Conservation (phyloP, 2,888 invertebrate genomes). For the Bombylius major region DNA sequence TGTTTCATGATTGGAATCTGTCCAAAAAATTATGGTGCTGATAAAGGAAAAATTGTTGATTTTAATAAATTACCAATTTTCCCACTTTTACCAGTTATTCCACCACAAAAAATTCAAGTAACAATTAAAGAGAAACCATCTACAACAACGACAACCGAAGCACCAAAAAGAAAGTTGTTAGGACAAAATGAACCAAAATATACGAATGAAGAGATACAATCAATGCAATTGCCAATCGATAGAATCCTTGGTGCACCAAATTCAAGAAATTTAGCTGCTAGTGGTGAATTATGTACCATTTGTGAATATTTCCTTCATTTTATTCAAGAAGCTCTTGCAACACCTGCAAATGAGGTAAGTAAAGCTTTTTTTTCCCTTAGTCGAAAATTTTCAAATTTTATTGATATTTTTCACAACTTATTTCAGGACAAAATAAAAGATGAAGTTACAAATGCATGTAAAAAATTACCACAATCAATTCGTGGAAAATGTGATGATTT, state of each 20-base stretch:
- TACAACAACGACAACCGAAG: not conserved
- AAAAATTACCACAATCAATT: conserved; percentile 48
- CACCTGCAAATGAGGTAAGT: conserved; percentile 51
- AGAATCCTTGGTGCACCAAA: conserved; percentile 33
- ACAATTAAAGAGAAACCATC: conserved; percentile 18
- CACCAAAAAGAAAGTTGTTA: conserved; percentile 19
- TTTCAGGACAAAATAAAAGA: conserved; percentile 53
- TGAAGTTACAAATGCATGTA: conserved; percentile 56
- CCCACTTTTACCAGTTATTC: conserved; percentile 45
- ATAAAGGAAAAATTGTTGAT: not conserved
- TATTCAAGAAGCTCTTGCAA: conserved; percentile 58
- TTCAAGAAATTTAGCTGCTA: conserved; percentile 29
- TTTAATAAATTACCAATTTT: conserved; percentile 37
- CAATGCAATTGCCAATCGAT: conserved; percentile 42
- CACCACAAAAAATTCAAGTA: conserved; percentile 35
- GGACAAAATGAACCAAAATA: conserved; percentile 29
- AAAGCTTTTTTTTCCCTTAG: not conserved
- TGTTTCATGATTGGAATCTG: conserved; percentile 51
- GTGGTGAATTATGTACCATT: conserved; percentile 50
- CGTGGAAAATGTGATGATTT: conserved; percentile 57
- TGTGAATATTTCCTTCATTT: conserved; percentile 76
- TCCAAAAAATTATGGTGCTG: conserved; percentile 22
- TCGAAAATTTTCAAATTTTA: not conserved
- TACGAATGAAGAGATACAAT: conserved; percentile 26
- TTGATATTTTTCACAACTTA: conserved; percentile 33